Evolutionary conservation across 2,797 vertebrate genomes (phyloP).

Genomic region (Thalassophryne amazonica): DNA sequence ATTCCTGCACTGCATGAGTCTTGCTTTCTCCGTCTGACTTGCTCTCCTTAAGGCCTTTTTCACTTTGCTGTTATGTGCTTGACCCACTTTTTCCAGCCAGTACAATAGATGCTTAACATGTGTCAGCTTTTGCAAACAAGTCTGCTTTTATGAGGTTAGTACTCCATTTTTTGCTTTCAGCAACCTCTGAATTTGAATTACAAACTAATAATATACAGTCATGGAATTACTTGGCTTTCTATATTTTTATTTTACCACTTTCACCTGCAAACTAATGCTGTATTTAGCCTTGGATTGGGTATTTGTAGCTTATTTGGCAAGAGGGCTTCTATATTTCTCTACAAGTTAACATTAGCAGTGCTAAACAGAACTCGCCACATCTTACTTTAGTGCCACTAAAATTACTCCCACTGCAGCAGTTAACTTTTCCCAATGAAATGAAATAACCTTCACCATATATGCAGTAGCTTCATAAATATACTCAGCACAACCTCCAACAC

Average conservation of each 20-base stretch:
- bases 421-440: not conserved
- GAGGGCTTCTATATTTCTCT: conserved; percentile 15
- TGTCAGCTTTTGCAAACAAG: conserved; percentile 66
- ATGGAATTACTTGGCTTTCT: conserved; percentile 10
- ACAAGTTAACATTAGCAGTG: conserved; percentile 28
- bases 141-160: conserved; percentile 51
- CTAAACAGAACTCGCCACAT: conserved; percentile 27
- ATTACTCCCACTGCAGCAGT: conserved; percentile 7
- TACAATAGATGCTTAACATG: conserved; percentile 64
- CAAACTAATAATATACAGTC: conserved; percentile 15
- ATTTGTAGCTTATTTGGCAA: conserved; percentile 34
- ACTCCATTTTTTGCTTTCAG: conserved; percentile 22
- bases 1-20: conserved; percentile 32
- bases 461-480: not conserved
- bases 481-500: not conserved
- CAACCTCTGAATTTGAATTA: conserved; percentile 22
- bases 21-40: conserved; percentile 18
- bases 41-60: conserved; percentile 32
- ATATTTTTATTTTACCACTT: conserved; percentile 12
- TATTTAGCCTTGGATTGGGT: conserved; percentile 29
- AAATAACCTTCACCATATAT: conserved; percentile 8
- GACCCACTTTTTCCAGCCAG: conserved; percentile 64
- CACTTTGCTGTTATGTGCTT: conserved; percentile 34
- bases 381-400: conserved; percentile 36
- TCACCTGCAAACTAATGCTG: conserved; percentile 7